Conservation (phyloP, 2,113 vertebrate genomes). For the Corydoras sp. region DNA sequence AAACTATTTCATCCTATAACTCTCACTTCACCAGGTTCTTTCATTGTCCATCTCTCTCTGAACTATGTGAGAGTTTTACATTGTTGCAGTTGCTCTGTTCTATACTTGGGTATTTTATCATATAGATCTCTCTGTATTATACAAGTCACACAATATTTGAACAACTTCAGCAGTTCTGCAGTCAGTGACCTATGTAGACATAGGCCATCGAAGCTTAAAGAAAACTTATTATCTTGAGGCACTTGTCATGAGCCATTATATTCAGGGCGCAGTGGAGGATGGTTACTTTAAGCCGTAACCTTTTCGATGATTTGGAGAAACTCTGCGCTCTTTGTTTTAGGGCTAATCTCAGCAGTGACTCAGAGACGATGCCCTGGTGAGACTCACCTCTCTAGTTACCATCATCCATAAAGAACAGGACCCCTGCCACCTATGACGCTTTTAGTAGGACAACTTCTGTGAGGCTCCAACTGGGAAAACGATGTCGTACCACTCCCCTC, state of each 20-base stretch:
- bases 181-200: not conserved
- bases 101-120: too few species aligned
- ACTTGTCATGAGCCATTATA: slow-evolving; percentile 27
- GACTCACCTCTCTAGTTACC: slow-evolving; percentile 17
- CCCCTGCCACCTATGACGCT: slow-evolving; percentile 27
- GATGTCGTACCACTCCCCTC: not conserved
- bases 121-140: too few species aligned
- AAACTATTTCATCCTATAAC: too few species aligned
- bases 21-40: too few species aligned
- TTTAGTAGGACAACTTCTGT: slow-evolving; percentile 2
- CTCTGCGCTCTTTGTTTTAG: slow-evolving; percentile 15
- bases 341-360: slow-evolving; percentile 28
- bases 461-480: slow-evolving; percentile 8
- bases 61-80: too few species aligned
- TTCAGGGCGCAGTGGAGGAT: slow-evolving; percentile 26
- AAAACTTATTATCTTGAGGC: slow-evolving; percentile 21
- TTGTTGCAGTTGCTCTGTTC: too few species aligned
- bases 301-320: slow-evolving; percentile 31
- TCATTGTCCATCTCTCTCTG: too few species aligned
- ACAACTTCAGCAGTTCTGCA: not conserved
- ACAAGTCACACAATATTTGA: not conserved
- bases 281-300: slow-evolving; percentile 27
- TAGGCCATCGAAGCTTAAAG: slow-evolving; percentile 17
- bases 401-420: slow-evolving; percentile 25
- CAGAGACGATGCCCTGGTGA: slow-evolving; percentile 13